Percentiles rank a stretch among this genome's conserved stretches.
Conservation (phyloP, 1,140 invertebrate species). For the Frieseomelitta varia region DNA sequence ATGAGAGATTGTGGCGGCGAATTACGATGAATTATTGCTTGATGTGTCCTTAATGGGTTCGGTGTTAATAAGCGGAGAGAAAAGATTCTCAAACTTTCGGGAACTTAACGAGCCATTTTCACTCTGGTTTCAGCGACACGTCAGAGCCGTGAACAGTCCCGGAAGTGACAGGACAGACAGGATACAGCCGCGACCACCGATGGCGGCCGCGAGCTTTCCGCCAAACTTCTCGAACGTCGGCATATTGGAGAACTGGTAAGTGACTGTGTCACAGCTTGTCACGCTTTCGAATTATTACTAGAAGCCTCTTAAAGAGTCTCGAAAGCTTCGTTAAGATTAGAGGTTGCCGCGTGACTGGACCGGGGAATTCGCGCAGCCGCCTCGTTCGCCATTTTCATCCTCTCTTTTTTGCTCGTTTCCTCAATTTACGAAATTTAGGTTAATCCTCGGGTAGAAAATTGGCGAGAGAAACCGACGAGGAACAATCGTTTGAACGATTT, state of each 20-base stretch:
- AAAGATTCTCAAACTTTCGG: not conserved
- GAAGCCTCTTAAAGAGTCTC: conserved; percentile 48
- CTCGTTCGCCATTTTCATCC: not conserved
- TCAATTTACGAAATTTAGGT: not conserved
- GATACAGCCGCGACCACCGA: conserved; percentile 74
- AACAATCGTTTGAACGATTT: not conserved
- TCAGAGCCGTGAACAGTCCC: conserved; percentile 62
- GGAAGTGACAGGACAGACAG: conserved; percentile 70
- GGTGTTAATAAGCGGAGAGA: not conserved
- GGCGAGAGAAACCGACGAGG: not conserved
- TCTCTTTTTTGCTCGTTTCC: not conserved
- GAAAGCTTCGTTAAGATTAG: conserved; percentile 33
- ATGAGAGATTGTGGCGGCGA: too few relatives aligned
- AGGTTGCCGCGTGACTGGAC: not conserved
- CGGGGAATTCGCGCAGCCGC: conserved; percentile 9
- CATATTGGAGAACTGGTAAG: conserved; percentile 81
- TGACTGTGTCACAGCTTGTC: conserved; percentile 50
- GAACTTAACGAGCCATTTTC: not conserved
- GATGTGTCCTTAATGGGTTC: too few relatives aligned
- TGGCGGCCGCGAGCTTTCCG: conserved; percentile 81
- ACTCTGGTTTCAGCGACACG: conserved; percentile 67
- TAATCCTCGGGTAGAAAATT: not conserved
- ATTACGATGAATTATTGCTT: too few relatives aligned
- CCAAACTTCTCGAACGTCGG: conserved; percentile 80
- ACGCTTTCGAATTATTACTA: conserved; percentile 22